Evolutionary conservation across 2,113 vertebrate genomes (phyloP).

Genomic region (Formicarius rufipectus): DNA sequence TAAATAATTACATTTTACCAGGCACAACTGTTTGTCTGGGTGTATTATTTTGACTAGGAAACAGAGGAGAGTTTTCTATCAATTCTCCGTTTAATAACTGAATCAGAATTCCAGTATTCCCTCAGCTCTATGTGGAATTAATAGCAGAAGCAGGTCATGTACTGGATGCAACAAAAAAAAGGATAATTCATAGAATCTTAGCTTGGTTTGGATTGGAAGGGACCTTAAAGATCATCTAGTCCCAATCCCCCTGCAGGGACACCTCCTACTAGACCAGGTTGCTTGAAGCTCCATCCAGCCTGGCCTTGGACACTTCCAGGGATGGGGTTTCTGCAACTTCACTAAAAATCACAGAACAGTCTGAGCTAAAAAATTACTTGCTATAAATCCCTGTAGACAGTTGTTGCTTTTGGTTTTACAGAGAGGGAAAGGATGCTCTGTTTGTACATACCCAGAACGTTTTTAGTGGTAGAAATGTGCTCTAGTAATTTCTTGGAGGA

Average conservation of each 20-base stretch:
- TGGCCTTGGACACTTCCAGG: background rate
- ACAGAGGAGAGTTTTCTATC: background rate
- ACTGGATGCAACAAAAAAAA: background rate
- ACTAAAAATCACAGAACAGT: background rate
- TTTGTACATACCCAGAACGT: slow-evolving; percentile 80
- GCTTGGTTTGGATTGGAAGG: background rate
- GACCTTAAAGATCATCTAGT: background rate
- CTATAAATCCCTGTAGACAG: background rate
- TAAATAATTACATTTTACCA: background rate
- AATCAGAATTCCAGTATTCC: background rate
- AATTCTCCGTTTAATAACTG: background rate
- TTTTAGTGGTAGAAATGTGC: slow-evolving; percentile 74
- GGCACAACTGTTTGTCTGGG: background rate
- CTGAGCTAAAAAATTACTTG: background rate
- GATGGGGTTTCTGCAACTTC: background rate
- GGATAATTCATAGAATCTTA: background rate
- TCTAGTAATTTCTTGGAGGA: slow-evolving; percentile 81
- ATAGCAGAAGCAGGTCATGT: background rate
- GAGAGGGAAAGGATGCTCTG: background rate
- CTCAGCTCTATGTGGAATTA: background rate
- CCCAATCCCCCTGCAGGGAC: background rate
- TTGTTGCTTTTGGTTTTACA: background rate
- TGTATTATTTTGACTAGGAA: background rate
- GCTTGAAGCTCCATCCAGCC: background rate
- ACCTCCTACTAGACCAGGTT: background rate